phyloP scores from a whole-genome alignment of 2,888 invertebrate species.

The Acanthoscelides obtectus region DNA sequence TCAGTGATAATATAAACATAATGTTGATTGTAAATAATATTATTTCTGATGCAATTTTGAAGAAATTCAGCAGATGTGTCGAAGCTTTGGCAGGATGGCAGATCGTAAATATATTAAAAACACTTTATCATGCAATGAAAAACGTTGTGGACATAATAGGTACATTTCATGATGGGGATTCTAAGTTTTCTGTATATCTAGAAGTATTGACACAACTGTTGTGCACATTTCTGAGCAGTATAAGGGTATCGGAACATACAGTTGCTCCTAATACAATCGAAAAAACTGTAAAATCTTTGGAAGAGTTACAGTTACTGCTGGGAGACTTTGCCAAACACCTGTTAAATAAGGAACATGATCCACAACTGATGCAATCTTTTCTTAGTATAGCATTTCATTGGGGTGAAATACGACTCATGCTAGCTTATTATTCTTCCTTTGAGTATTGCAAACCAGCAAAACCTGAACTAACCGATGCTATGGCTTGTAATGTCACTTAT shows the following conservation, averaged over 20 bases:
- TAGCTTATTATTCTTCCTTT: constrained; percentile 35
- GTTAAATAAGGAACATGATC: constrained; percentile 42
- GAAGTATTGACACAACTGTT: constrained; percentile 36
- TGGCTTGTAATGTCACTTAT: constrained; percentile 38
- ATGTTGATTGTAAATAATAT: not conserved
- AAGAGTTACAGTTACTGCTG: constrained; percentile 38
- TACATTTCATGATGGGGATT: constrained; percentile 22
- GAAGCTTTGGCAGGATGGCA: constrained; percentile 38
- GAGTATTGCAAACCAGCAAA: not conserved
- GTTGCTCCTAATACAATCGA: constrained; percentile 32
- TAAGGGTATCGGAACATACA: constrained; percentile 40
- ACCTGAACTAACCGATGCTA: constrained; percentile 26
- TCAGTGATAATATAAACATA: too few relatives aligned
- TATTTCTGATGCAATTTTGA: constrained; percentile 30
- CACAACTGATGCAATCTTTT: constrained; percentile 39
- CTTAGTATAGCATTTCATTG: constrained; percentile 40
- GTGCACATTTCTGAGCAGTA: constrained; percentile 35
- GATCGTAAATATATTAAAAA: constrained; percentile 40
- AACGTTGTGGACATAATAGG: constrained; percentile 27
- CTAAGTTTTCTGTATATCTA: constrained; percentile 29
- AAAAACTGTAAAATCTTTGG: constrained; percentile 37
- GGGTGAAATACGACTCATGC: constrained; percentile 40
- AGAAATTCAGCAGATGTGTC: constrained; percentile 36
- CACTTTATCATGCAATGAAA: constrained; percentile 37
- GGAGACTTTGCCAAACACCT: constrained; percentile 36